Evolutionary conservation across 2,113 vertebrate genomes (phyloP).

Genomic region (Craseonycteris thonglongyai): DNA sequence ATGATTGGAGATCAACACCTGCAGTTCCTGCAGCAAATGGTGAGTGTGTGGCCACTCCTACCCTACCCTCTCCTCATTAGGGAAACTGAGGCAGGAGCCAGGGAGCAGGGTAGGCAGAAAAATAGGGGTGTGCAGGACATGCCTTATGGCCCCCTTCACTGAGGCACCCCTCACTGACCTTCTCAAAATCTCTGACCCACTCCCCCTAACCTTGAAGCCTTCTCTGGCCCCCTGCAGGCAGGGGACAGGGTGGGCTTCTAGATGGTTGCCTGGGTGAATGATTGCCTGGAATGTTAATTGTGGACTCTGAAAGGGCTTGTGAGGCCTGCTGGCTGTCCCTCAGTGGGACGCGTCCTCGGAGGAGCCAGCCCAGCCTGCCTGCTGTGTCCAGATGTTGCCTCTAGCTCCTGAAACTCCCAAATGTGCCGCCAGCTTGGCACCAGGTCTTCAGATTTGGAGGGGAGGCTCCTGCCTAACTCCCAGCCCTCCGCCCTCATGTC

Average conservation of each 20-base stretch:
- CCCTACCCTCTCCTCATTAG: neutral
- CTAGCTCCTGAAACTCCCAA: neutral
- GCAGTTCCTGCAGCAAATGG: slow-evolving; percentile 74
- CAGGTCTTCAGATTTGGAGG: neutral
- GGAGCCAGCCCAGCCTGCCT: neutral
- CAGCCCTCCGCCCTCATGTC: neutral
- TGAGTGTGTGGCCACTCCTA: slow-evolving; percentile 61
- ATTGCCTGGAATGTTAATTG: neutral
- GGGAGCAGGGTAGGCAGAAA: neutral
- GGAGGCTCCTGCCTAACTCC: neutral
- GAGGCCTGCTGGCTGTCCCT: neutral
- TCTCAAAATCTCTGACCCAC: neutral
- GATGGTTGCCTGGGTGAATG: neutral
- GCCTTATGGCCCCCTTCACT: neutral
- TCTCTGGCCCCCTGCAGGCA: neutral
- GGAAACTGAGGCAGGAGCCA: neutral
- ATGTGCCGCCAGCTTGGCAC: neutral
- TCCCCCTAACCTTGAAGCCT: neutral
- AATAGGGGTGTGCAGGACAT: neutral
- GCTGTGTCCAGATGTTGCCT: neutral
- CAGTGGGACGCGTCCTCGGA: neutral
- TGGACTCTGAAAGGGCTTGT: neutral
- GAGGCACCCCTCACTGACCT: neutral
- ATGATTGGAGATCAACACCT: slow-evolving; percentile 75
- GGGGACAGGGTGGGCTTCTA: neutral